phyloP scores from a whole-genome alignment of 2,113 vertebrate species.

The Elachura formosa region DNA sequence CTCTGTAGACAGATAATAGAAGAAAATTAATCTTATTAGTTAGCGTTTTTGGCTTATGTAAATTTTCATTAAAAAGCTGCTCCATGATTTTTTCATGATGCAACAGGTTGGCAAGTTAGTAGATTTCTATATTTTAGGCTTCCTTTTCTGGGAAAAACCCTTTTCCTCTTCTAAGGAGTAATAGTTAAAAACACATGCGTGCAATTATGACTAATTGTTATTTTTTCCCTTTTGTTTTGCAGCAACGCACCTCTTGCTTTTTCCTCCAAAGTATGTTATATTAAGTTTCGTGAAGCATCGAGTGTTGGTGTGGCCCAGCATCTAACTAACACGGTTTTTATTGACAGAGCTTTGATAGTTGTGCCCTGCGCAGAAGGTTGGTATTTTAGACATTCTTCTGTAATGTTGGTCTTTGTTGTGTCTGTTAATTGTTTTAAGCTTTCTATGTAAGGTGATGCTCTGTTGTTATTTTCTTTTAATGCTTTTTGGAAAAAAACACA shows the following conservation, averaged over 20 bases:
- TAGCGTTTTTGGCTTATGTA: not conserved
- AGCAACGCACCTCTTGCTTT: slow-evolving; percentile 1
- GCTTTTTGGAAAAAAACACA: not conserved
- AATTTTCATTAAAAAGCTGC: not conserved
- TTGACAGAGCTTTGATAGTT: slow-evolving; percentile 99
- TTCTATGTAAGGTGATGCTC: slow-evolving; percentile 8
- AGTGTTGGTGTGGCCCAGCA: slow-evolving; percentile 21
- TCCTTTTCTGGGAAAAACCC: not conserved
- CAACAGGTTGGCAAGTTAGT: not conserved
- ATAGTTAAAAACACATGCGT: not conserved
- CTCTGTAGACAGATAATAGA: not conserved
- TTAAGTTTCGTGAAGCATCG: not conserved
- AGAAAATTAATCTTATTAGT: not conserved
- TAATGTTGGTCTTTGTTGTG: slow-evolving; percentile 37
- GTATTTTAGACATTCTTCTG: slow-evolving; percentile 67
- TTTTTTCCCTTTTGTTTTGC: slow-evolving; percentile 46
- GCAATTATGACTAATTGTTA: not conserved
- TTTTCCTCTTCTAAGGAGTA: not conserved
- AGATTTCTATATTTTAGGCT: not conserved
- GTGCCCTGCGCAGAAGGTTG: slow-evolving; percentile 98
- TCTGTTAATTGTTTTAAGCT: slow-evolving; percentile 34
- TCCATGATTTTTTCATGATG: not conserved
- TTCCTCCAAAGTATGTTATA: slow-evolving; percentile 22
- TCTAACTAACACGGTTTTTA: slow-evolving; percentile 78
- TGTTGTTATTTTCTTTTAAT: not conserved